Evolutionary conservation across 1,140 invertebrate species (phyloP), one percentile per base, ranked within the genome.

Genomic region (Lepidurus couesii): DNA sequence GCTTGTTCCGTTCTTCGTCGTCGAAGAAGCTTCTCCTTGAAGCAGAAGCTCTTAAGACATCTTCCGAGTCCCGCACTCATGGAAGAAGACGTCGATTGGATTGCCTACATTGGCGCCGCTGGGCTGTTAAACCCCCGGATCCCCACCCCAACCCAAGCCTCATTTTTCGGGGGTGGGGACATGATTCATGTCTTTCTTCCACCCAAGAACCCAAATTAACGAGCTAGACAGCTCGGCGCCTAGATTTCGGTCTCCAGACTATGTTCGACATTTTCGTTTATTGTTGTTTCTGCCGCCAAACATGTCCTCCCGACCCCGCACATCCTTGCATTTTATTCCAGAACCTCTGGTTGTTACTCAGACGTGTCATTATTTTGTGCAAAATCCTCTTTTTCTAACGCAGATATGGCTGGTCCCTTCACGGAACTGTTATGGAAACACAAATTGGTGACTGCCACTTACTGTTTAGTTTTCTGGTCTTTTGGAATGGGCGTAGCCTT

Each of bases 401-500:
- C 13, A 65, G 53, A 65, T n/a, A 65, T 65, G 53, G 53, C 53
- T 65, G 53, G 53, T 65, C 13, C 53, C 7, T 65, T 65, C 13
- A 65, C 53, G 79, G 82, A 83, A 42, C 82, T 87, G 13, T 86
- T 87, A 75, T 83, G 82, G 81, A 82, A 84, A 53, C 83, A 87
- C 80, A 84, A 84, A 82, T 81, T 86, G 26, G 82, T 85, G 8
- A 86, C 86, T 11, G 76, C 85, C 10, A 85, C 84, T 11, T 86
- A 87, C 80, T 88, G 87, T 81, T 77, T 83, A 13, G 85, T 85
- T 1, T 88, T 88, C 80, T 86, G 86, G 81, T 86, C 84, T 78
- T 88, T 88, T 82, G 87, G 87, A 3, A 86, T 88, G 83, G 86
- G 87, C 77, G 87, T 88, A 7, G 86, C 86, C 26, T 87, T 87